phyloP scores from a whole-genome alignment of 1,140 invertebrate genomes.

The Caenorhabditis inopinata region DNA sequence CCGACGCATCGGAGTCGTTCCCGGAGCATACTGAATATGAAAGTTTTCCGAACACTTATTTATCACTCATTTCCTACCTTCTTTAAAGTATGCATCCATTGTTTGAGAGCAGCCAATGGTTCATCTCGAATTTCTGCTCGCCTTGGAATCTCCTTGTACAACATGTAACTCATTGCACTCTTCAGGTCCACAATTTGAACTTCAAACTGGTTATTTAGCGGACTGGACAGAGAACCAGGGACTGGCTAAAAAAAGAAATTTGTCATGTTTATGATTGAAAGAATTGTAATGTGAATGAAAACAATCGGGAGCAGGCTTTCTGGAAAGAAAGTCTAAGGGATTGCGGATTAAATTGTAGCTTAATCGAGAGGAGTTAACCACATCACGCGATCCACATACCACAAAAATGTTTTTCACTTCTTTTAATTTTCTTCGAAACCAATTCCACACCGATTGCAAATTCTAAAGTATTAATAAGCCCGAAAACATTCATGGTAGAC shows the following conservation, averaged over 20 bases:
- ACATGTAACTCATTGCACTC: slow-evolving; percentile 49
- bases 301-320: not conserved
- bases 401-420: not conserved
- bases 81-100: slow-evolving; percentile 59
- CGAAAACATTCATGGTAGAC: not conserved
- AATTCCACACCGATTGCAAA: not conserved
- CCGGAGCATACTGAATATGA: slow-evolving; percentile 56
- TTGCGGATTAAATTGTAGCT: slow-evolving; percentile 13
- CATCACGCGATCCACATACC: slow-evolving; percentile 16
- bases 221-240: not conserved
- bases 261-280: too few relatives aligned
- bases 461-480: not conserved
- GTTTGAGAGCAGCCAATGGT: slow-evolving; percentile 49
- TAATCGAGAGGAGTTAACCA: slow-evolving; percentile 1
- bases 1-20: slow-evolving; percentile 58
- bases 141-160: slow-evolving; percentile 50
- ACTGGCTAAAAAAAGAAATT: not conserved
- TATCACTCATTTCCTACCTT: slow-evolving; percentile 31
- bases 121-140: slow-evolving; percentile 47
- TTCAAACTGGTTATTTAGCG: slow-evolving; percentile 37
- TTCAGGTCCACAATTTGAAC: slow-evolving; percentile 48
- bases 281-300: not conserved
- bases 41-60: not conserved
- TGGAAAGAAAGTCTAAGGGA: not conserved
- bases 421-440: not conserved